phyloP scores from a whole-genome alignment of 2,113 vertebrate genomes.

The Platichthys stellatus region DNA sequence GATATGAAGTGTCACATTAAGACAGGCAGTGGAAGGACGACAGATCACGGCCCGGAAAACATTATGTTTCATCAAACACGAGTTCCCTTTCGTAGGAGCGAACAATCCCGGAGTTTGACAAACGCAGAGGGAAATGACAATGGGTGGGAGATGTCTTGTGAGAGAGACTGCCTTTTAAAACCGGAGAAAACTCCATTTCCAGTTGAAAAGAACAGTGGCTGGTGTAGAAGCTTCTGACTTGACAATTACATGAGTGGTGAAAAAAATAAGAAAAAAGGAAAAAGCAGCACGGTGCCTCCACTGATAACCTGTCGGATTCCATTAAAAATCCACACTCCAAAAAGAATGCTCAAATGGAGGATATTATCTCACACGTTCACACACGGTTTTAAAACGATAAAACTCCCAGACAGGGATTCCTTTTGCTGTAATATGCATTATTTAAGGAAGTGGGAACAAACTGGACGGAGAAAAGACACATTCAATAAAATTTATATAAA shows the following conservation, averaged over 20 bases:
- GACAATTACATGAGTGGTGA: conserved; percentile 73
- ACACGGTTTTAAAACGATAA: conserved; percentile 27
- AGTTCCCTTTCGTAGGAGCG: conserved; percentile 32
- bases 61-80: conserved; percentile 63
- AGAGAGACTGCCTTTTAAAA: conserved; percentile 63
- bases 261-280: background rate
- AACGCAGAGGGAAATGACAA: conserved; percentile 65
- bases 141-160: conserved; percentile 47
- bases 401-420: background rate
- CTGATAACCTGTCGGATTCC: conserved; percentile 74
- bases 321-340: conserved; percentile 72
- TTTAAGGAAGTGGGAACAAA: conserved; percentile 28
- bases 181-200: conserved; percentile 64
- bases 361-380: conserved; percentile 55
- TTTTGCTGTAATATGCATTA: conserved; percentile 10
- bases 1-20: background rate
- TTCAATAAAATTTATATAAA: conserved; percentile 27
- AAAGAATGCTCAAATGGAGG: conserved; percentile 60
- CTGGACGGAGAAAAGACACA: conserved; percentile 1
- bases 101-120: conserved; percentile 46
- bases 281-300: conserved; percentile 36
- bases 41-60: conserved; percentile 10
- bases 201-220: conserved; percentile 69
- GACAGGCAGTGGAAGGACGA: background rate
- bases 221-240: conserved; percentile 62